Base-by-base conservation (phyloP, 2,888 invertebrate genomes). In the Tortricodes alternella region DNA sequence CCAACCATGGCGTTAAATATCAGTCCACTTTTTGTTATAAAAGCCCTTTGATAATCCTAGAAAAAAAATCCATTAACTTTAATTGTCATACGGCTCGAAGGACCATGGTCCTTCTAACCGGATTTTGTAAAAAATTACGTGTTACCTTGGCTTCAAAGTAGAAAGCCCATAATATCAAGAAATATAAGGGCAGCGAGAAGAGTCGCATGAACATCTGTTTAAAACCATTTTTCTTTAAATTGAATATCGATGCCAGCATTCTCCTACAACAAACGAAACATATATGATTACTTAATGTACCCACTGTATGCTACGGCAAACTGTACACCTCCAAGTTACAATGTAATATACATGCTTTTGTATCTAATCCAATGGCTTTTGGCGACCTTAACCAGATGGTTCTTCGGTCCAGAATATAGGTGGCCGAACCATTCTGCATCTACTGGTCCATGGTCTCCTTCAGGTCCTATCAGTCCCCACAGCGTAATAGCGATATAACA, bases 141-240 rank as follows among this genome's bases (percentile, higher is more conserved):
- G 9, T 41, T 78, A 93, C 93, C 88, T 92, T 89, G 62, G 93
- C 91, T 65, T 94, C 93, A 48, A 92, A 93, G 72, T 96, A 97
- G 76, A 98, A 97, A 11, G 94, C 73, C 93, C 96, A 96, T 41
- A 98, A 74, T 39, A 96, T 91, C 41, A 94, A 92, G 83, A 96
- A 96, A 68, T 95, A 94, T 18, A 96, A 78, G 0, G 97, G 96
- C 39, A 97, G 76, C 3, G 95, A 83, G 49, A 97, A 90, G 7
- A 97, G 76, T 37, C 97, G 92, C 67, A 96, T 91, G 61, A 94
- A 94, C 63, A 97, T 91, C 60, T 96, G 95, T 61, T 94, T 94
- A 53, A 96, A 74, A 11, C 97, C 97, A 46, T 93, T 92, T 68
- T 93, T 92, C 64, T 95, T 95, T 61, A 96, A 92, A 61, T 95